Percentiles rank a stretch among this genome's conserved stretches.
Conservation (phyloP, 2,797 vertebrate species). For the Sebastes melanostomus region DNA sequence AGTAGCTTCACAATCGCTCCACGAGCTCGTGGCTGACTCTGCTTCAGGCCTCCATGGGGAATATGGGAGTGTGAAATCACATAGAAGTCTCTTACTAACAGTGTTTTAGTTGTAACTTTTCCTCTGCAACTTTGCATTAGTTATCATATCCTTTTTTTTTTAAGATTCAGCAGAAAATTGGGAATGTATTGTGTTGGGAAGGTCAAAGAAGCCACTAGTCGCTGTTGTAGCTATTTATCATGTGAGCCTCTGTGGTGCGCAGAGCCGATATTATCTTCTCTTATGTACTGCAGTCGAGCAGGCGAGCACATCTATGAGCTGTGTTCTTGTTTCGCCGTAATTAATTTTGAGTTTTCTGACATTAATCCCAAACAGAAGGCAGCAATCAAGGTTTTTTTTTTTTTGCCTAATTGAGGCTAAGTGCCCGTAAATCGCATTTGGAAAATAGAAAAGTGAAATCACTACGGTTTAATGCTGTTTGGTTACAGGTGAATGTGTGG, state of each 20-base stretch:
- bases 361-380: conserved; percentile 28
- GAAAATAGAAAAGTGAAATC: conserved; percentile 34
- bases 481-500: conserved; percentile 46
- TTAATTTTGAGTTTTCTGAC: conserved; percentile 40
- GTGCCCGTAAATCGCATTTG: conserved; percentile 42
- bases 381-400: neutral
- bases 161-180: conserved; percentile 15
- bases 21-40: neutral
- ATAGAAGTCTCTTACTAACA: neutral
- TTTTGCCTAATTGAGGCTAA: conserved; percentile 45
- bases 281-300: neutral
- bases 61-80: neutral
- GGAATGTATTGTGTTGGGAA: neutral
- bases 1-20: conserved; percentile 9
- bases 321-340: conserved; percentile 17
- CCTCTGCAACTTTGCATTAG: neutral
- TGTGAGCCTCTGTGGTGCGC: neutral
- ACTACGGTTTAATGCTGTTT: conserved; percentile 47
- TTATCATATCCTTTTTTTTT: neutral
- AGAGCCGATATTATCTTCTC: neutral
- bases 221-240: conserved; percentile 17
- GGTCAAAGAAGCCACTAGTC: neutral
- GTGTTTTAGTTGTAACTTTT: neutral
- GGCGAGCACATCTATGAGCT: neutral
- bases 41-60: conserved; percentile 2